Conservation (phyloP, 2,113 vertebrate species). For the Eudorcas thomsonii region DNA sequence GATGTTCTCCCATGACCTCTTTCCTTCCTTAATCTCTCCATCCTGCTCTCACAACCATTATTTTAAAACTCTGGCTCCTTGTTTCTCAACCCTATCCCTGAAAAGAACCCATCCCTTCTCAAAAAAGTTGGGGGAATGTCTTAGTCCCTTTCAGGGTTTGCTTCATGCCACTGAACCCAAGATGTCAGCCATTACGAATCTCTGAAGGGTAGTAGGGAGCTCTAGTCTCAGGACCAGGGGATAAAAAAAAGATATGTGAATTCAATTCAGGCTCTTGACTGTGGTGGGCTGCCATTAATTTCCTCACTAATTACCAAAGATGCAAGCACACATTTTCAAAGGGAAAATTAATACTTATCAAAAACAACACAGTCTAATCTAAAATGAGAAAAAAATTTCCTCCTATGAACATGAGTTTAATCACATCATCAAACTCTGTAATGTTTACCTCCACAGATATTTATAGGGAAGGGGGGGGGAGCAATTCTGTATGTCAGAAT, state of each 20-base stretch:
- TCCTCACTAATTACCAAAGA: neutral
- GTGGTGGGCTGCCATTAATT: neutral
- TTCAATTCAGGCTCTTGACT: neutral
- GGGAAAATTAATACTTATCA: neutral
- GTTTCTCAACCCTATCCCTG: neutral
- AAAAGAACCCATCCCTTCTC: neutral
- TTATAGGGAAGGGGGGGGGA: neutral
- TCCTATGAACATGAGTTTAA: neutral
- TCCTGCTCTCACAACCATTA: neutral
- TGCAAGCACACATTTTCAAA: neutral
- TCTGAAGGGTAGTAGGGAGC: neutral
- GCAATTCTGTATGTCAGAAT: neutral
- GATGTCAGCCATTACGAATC: neutral
- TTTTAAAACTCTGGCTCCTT: neutral
- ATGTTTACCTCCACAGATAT: neutral
- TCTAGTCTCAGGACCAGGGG: neutral
- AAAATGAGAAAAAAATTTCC: neutral
- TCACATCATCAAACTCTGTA: neutral
- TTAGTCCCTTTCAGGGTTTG: neutral
- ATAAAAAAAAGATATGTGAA: neutral
- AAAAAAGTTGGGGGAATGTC: neutral
- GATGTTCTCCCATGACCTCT: neutral
- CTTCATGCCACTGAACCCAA: neutral
- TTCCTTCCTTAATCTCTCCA: neutral
- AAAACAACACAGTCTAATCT: neutral